Percentiles rank a stretch among this genome's conserved stretches.
These are phyloP conservation scores for Marronus borbonicus DNA, from an alignment of 2,888 invertebrate species.

Conservation along the genomic window DNA sequence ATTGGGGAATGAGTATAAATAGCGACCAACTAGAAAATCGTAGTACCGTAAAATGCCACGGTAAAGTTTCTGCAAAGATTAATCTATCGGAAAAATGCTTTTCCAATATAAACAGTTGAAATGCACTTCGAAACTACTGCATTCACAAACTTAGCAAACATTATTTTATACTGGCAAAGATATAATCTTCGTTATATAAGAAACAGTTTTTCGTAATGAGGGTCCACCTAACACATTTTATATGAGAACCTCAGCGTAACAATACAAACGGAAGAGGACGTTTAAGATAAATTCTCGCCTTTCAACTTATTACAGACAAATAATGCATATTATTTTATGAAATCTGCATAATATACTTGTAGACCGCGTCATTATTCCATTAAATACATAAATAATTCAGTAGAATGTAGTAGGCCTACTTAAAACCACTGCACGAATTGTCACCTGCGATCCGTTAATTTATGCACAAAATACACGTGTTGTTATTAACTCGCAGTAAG, in stretches of 20 bases:
- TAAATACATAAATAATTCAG: slow-evolving; percentile 46
- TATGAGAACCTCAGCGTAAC: background rate
- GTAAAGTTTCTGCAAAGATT: too few species aligned
- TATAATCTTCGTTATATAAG: too few species aligned
- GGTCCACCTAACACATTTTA: too few species aligned
- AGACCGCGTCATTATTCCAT: slow-evolving; percentile 36
- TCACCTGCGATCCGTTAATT: slow-evolving; percentile 29
- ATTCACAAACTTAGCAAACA: too few species aligned
- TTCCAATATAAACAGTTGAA: too few species aligned
- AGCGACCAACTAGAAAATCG: too few species aligned
- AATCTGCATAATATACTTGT: slow-evolving; percentile 39
- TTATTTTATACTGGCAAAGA: too few species aligned
- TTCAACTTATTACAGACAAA: slow-evolving; percentile 13
- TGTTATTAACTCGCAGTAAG: slow-evolving; percentile 7
- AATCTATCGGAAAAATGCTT: too few species aligned
- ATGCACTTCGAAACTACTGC: too few species aligned
- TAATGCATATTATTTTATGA: slow-evolving; percentile 9
- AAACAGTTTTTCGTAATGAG: too few species aligned
- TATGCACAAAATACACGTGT: slow-evolving; percentile 21
- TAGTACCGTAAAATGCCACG: too few species aligned
- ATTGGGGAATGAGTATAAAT: too few species aligned
- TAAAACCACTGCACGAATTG: slow-evolving; percentile 25
- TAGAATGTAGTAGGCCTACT: slow-evolving; percentile 28
- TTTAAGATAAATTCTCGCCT: background rate
- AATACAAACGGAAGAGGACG: background rate